Conservation (phyloP, 1,140 invertebrate species). For the Sesamia nonagrioides region DNA sequence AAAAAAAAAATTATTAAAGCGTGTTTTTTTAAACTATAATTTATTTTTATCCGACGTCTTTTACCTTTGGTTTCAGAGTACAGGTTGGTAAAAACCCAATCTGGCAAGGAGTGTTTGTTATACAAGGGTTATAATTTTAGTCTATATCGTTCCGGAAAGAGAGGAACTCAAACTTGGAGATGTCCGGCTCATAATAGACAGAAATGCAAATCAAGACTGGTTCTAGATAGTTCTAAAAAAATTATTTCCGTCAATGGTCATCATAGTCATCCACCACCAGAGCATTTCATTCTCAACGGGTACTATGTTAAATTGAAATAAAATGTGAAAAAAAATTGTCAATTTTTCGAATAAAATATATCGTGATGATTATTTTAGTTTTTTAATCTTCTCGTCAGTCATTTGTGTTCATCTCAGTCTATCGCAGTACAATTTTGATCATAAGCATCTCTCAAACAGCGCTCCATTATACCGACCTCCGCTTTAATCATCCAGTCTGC, state of each 20-base stretch:
- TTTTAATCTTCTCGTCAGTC: too few relatives aligned
- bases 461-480: too few relatives aligned
- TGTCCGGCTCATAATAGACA: conserved; percentile 60
- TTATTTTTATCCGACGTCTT: background rate
- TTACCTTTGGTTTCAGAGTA: background rate
- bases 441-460: too few relatives aligned
- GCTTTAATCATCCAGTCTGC: too few relatives aligned
- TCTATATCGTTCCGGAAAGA: background rate
- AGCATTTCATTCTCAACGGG: conserved; percentile 3
- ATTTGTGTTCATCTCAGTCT: too few relatives aligned
- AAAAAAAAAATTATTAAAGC: too few relatives aligned
- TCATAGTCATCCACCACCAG: background rate
- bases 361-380: too few relatives aligned
- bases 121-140: background rate
- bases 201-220: background rate
- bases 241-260: background rate
- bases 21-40: too few relatives aligned
- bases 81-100: background rate
- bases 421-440: too few relatives aligned
- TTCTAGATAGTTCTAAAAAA: background rate
- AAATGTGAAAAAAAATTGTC: background rate
- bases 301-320: background rate
- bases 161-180: conserved; percentile 48
- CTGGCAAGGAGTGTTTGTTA: background rate
- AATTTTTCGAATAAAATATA: background rate